Percentiles rank a stretch among this genome's conserved stretches.
Evolutionary conservation across 2,797 vertebrate species (phyloP).

Genomic region (Gallirallus australis): DNA sequence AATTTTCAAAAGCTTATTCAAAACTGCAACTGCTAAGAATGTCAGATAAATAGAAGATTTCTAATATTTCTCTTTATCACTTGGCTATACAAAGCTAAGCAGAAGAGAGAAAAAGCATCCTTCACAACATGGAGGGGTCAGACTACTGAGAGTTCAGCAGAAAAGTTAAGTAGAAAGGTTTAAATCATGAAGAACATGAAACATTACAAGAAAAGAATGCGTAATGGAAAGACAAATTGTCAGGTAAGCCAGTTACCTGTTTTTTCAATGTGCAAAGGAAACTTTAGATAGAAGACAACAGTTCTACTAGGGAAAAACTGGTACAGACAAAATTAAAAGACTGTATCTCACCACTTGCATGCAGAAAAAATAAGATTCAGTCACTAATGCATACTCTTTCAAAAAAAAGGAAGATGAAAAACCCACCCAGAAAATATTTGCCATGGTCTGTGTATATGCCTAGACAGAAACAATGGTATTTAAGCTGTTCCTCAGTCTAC

Average conservation of each 20-base stretch:
- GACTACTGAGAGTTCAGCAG: neutral
- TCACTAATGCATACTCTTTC: fast-evolving
- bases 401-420: neutral
- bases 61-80: neutral
- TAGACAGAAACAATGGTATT: neutral
- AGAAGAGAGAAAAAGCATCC: neutral
- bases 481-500: neutral
- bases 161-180: neutral
- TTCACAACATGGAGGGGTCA: neutral
- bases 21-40: neutral
- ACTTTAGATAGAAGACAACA: fast-evolving
- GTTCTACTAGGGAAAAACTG: neutral
- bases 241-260: neutral
- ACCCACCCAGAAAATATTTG: neutral
- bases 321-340: neutral
- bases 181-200: neutral
- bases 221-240: neutral
- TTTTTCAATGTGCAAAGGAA: neutral
- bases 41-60: neutral
- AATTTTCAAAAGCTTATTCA: neutral
- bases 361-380: neutral
- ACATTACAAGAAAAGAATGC: neutral
- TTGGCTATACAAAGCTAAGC: neutral
- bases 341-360: neutral
- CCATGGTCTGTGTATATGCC: no score